Percentiles rank a stretch among this genome's conserved stretches.
Conservation (phyloP, 2,797 vertebrate genomes). For the Chloroceryle inda region DNA sequence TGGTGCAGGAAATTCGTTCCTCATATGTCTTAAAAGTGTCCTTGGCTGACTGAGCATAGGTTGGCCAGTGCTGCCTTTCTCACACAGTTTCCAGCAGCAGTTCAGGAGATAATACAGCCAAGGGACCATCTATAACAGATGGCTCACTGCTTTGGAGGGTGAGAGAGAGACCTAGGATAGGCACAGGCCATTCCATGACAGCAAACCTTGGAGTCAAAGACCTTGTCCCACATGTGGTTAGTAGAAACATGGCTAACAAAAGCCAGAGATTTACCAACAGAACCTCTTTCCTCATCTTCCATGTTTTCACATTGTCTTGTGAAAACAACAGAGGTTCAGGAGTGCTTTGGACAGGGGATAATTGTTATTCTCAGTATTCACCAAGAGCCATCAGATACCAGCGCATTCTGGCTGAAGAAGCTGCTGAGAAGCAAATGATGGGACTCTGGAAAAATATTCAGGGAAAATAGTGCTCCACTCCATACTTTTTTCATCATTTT, state of each 20-base stretch:
- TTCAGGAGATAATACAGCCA: not conserved
- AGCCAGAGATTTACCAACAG: not conserved
- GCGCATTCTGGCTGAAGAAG: not conserved
- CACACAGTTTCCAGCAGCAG: not conserved
- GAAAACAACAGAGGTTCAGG: not conserved
- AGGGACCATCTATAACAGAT: not conserved
- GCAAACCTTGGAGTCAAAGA: not conserved
- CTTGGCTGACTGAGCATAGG: not conserved
- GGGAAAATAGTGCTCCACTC: not conserved
- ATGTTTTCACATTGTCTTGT: not conserved
- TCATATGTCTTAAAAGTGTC: rapidly evolving
- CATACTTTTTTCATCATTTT: not conserved
- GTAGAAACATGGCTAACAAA: not conserved
- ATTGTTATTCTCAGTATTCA: not conserved
- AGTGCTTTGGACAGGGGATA: too few species aligned
- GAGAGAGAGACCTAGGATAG: not conserved
- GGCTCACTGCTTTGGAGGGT: not conserved
- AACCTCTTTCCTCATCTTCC: not conserved
- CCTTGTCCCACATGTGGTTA: not conserved
- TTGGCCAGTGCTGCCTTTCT: not conserved
- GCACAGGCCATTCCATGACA: not conserved
- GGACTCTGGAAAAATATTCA: not conserved
- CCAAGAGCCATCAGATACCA: not conserved
- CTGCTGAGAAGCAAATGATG: not conserved
- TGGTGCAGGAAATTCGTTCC: not conserved